These are phyloP conservation scores for Bubalus kerabau DNA, from an alignment of 2,113 vertebrate genomes.

Conservation along the genomic window DNA sequence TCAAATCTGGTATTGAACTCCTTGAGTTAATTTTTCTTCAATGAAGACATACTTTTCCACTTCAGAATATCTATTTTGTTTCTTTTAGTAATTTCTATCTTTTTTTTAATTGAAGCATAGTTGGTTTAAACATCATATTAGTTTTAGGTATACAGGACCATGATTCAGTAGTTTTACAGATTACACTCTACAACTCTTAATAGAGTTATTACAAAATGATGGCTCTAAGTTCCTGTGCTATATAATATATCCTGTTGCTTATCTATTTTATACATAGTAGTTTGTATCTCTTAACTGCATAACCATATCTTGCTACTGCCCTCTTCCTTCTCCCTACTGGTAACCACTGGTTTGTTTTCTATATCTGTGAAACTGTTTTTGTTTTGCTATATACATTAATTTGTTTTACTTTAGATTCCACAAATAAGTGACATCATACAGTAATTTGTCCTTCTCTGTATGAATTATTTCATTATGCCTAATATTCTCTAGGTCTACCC, in stretches of 20 bases:
- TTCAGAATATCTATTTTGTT: background rate
- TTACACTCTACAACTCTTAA: background rate
- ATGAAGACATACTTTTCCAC: background rate
- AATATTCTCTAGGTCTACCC: background rate
- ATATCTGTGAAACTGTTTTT: background rate
- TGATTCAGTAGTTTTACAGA: background rate
- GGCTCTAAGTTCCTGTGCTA: background rate
- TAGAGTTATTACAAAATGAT: background rate
- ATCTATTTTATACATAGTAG: background rate
- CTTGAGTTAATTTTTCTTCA: background rate
- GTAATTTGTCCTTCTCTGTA: background rate
- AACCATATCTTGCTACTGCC: background rate
- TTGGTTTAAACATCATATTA: background rate
- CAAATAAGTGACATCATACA: background rate
- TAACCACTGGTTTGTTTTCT: background rate
- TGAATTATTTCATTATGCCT: background rate
- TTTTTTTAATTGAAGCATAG: background rate
- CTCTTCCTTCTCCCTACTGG: background rate
- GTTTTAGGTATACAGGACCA: background rate
- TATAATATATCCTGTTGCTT: background rate
- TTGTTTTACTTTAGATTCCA: background rate
- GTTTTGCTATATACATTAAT: background rate
- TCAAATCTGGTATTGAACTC: background rate
- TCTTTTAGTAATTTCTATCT: background rate
- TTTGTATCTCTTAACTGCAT: background rate